Evolutionary conservation across 2,113 vertebrate species (phyloP).

Genomic region (Corapipo altera): DNA sequence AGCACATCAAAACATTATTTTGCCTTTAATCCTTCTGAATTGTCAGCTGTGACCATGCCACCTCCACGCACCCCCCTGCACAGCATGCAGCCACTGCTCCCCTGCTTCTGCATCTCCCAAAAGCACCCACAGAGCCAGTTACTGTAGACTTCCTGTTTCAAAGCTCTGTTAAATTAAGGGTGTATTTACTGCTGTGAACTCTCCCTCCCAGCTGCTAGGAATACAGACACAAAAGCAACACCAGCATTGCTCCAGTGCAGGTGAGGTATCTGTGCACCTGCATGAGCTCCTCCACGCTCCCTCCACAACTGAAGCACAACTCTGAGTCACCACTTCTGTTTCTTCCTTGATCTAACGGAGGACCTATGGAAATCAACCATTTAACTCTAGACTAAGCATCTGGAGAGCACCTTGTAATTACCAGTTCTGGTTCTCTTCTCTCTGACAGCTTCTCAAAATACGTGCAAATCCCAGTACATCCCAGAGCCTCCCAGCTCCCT

Average conservation of each 20-base stretch:
- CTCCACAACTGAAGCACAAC: background rate
- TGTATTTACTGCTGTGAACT: background rate
- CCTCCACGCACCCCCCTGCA: fast-evolving
- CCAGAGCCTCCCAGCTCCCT: background rate
- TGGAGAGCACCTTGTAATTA: background rate
- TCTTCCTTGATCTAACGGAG: background rate
- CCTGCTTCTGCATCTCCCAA: background rate
- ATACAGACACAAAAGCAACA: background rate
- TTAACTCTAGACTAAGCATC: background rate
- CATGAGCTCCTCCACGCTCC: background rate
- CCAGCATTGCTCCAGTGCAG: background rate
- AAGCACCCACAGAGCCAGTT: background rate
- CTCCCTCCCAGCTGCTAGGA: background rate
- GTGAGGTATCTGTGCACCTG: background rate
- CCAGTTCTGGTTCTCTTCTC: background rate
- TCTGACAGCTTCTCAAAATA: background rate
- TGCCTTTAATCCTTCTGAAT: background rate
- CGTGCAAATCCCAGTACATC: background rate
- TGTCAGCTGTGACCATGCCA: background rate
- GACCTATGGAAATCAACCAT: background rate
- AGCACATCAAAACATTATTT: background rate
- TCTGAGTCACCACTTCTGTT: background rate
- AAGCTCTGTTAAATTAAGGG: background rate
- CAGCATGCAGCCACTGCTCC: background rate
- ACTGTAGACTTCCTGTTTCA: background rate